Conservation (phyloP, 2,797 vertebrate genomes). For the Anguilla anguilla region DNA sequence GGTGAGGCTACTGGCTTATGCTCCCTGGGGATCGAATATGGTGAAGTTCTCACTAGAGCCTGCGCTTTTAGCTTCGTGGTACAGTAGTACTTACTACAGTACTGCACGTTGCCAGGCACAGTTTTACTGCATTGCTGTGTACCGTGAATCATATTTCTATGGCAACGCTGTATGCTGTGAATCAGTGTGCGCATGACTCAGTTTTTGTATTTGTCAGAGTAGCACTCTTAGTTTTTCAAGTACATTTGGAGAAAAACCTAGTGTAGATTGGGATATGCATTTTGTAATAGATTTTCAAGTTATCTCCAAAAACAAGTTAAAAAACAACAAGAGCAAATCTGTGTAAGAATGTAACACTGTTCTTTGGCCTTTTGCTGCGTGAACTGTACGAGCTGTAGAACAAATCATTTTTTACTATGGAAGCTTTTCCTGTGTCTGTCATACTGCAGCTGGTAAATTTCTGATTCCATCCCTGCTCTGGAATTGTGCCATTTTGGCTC, state of each 20-base stretch:
- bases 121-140: not conserved
- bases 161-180: not conserved
- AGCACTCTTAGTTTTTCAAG: not conserved
- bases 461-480: not conserved
- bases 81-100: not conserved
- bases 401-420: not conserved
- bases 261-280: not conserved
- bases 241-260: not conserved
- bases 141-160: not conserved
- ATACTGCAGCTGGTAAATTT: not conserved
- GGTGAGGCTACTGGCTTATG: slow-evolving; percentile 66
- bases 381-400: not conserved
- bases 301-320: not conserved
- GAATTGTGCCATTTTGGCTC: not conserved
- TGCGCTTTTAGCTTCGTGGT: not conserved
- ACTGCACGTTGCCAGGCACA: not conserved
- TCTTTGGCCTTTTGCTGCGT: not conserved
- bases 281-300: not conserved
- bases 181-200: not conserved
- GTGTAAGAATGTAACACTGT: not conserved
- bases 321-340: not conserved
- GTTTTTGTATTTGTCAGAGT: not conserved
- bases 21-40: not conserved
- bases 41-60: not conserved
- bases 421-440: not conserved